phyloP scores from a whole-genome alignment of 2,888 invertebrate species.

The Ichneumon xanthorius region DNA sequence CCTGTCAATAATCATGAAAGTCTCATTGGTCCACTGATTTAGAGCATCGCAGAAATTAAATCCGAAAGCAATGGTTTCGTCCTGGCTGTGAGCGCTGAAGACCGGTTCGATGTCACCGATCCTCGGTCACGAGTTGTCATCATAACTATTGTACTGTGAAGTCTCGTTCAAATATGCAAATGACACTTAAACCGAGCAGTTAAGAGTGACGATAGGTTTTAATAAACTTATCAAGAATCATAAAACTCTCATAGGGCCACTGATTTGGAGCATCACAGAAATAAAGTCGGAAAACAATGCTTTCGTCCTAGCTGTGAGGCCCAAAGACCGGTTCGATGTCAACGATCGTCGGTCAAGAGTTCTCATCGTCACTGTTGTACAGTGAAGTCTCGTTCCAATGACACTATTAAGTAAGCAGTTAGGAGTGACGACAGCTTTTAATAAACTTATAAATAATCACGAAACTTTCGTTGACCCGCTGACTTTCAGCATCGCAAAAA shows the following conservation, averaged over 20 bases:
- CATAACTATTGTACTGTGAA: constrained; percentile 13
- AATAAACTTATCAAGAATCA: neutral
- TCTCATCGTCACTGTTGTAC: constrained; percentile 10
- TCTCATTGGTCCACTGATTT: constrained; percentile 22
- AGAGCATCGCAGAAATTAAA: constrained; percentile 25
- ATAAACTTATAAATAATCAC: neutral
- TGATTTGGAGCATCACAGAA: no score
- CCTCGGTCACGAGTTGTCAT: constrained; percentile 12
- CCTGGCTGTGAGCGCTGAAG: constrained; percentile 46
- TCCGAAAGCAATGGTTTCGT: constrained; percentile 56
- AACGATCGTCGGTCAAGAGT: constrained; percentile 10
- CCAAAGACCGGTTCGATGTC: constrained; percentile 24
- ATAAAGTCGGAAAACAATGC: no score
- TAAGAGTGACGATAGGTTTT: neutral
- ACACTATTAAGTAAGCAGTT: neutral
- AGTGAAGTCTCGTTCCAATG: neutral
- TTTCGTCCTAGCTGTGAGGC: constrained; percentile 38
- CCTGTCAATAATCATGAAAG: neutral
- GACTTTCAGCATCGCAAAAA: constrained; percentile 39
- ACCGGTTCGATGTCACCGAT: neutral
- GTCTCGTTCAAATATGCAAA: no score
- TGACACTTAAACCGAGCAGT: neutral
- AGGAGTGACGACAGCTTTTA: neutral
- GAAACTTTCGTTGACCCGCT: neutral
- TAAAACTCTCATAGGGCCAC: neutral